Evolutionary conservation across 2,888 invertebrate genomes (phyloP), one percentile per base, ranked within the genome.

Genomic region (Stictocephala bisonia): DNA sequence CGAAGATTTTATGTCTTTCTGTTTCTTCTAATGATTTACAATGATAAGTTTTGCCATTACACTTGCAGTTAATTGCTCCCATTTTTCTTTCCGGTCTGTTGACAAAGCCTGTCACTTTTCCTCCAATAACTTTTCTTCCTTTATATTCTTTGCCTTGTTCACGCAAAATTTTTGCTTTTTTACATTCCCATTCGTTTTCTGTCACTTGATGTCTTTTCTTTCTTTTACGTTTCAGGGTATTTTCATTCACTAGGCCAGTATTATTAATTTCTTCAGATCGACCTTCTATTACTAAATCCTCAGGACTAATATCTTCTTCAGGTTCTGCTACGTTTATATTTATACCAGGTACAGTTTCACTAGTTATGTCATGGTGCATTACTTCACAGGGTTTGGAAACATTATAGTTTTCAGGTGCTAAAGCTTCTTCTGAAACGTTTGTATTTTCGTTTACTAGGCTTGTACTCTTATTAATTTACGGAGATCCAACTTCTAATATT

Each of bases 1-100:
- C 13, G 27, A 72, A 72, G n/a, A 66, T 35, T 31, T 53, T 40
- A 41, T 71, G 24, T 26, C 71, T 58, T 50, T 68, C 68, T 27
- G 15, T 11, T 41, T 68, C 51, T 29, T 11, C 9, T 29, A 68
- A n/a, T 1, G 6, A 24, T 7, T 7, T 13, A 31, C 68, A 68
- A 13, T 50, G 20, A 31, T 50, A 68, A 2, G 27, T 50, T 22
- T 68, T 68, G 29, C 68, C 29, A 26, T 44, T 67, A 64, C 64
- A 64, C 22, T 66, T 66, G 15, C 66, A 66, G 13, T 13, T 66
- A 11, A 66, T 27, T 3, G 18, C 35, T 66, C 26, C 24, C 44
- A 66, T 66, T 27, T 22, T 20, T 44, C 66, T 41, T 13, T 66
- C 24, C 4, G 44, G 44, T 9, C 66, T 44, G 18, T 22, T 20